A percentile compares a stretch with the other conserved stretches of the same genome.
These are phyloP conservation scores for Meteorus colon DNA, from an alignment of 2,888 invertebrate species.

Conservation along the genomic window DNA sequence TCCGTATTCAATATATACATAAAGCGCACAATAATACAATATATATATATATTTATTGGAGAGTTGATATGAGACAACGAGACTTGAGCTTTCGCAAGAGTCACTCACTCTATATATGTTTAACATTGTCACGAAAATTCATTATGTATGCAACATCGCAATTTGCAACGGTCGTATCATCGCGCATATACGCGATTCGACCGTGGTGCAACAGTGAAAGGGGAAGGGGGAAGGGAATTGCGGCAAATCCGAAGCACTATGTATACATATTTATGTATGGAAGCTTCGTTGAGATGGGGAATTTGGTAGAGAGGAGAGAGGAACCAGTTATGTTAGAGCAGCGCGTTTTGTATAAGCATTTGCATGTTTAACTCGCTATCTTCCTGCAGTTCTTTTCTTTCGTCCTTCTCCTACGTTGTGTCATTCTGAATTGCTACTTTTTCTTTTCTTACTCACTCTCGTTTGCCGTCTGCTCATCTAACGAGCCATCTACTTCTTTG, in stretches of 20 bases:
- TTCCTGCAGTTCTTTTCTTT: constrained; percentile 41
- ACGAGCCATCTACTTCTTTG: constrained; percentile 54
- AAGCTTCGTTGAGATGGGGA: constrained; percentile 40
- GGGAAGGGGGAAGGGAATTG: constrained; percentile 32
- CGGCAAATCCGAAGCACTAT: background rate
- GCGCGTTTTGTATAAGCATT: constrained; percentile 58
- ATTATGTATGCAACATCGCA: constrained; percentile 63
- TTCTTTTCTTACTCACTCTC: background rate
- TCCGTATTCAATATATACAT: background rate
- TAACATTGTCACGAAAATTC: constrained; percentile 40
- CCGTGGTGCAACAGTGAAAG: constrained; percentile 45
- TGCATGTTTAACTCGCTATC: constrained; percentile 58
- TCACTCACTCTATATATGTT: constrained; percentile 13
- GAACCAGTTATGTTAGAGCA: constrained; percentile 42
- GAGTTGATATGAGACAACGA: background rate
- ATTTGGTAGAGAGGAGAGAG: constrained; percentile 45
- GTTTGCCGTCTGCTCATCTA: constrained; percentile 17
- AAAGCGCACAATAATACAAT: background rate
- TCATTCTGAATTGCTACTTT: constrained; percentile 1
- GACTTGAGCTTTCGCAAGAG: constrained; percentile 5
- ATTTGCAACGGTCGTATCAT: constrained; percentile 58
- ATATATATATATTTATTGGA: background rate
- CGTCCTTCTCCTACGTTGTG: background rate
- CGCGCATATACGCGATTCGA: constrained; percentile 31
- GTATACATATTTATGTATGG: background rate